Evolutionary conservation across 2,113 vertebrate genomes (phyloP), one percentile per base, ranked within the genome.

Genomic region (Oreotrochilus melanogaster): DNA sequence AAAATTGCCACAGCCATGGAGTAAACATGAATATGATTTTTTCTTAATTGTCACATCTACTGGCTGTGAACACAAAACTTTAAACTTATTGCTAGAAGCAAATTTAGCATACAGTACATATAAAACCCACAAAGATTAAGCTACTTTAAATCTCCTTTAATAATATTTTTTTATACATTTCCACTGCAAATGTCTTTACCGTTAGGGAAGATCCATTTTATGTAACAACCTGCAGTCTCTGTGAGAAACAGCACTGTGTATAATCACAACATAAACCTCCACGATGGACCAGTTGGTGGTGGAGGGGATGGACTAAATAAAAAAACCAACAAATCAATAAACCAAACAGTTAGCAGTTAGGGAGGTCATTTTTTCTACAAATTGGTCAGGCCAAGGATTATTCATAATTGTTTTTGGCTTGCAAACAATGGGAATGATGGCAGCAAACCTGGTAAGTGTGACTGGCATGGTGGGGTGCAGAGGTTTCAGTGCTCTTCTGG

Each of bases 31-130:
- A 97, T 91, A 95, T 83, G 61, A 71, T 82, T 47, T 90, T 69
- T 97, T 95, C 96, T 88, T 97, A 98, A 97, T 93, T 94, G 96
- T 51, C 89, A 74, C 91, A 81, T 95, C 97, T 97, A 92, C 89
- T 86, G 94, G 84, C 83, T 91, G 86, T 93, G 93, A 94, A 95
- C 87, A 86, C 31, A 84, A 96, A 97, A 89, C 50, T 94, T 95
- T 86, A 92, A 94, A 95, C 69, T 80, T 57, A 12, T 76, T 16
- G 78, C 97, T 97, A 9, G 28, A 90, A 97, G 82, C 60, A 95
- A 93, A 94, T 95, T 95, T 96, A 96, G 92, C 94, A 96, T 85
- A 92, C 78, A 91, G 70, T 39, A 72, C 48, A n/a, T 78, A 73
- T 48, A 95, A 95, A 93, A 24, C 33, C 58, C 62, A 88, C 71